phyloP scores from a whole-genome alignment of 2,113 vertebrate species.

The Sylvia atricapilla region DNA sequence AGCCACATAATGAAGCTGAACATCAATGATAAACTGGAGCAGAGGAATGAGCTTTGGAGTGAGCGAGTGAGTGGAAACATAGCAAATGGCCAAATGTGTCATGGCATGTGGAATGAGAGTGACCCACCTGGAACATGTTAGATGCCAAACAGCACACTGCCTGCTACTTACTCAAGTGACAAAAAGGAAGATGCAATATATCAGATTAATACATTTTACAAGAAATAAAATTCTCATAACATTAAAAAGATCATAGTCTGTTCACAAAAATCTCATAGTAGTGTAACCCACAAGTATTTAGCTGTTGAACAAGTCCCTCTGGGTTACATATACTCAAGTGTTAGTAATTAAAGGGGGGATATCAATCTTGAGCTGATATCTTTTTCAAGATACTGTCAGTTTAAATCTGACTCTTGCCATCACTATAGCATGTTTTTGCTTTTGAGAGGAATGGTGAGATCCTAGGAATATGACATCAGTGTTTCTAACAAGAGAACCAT shows the following conservation, averaged over 20 bases:
- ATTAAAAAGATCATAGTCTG: not conserved
- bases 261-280: not conserved
- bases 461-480: not conserved
- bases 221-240: not conserved
- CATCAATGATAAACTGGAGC: not conserved
- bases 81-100: not conserved
- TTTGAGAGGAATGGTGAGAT: not conserved
- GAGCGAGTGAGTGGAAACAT: not conserved
- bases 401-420: conserved; percentile 4
- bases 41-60: not conserved
- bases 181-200: not conserved
- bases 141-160: not conserved
- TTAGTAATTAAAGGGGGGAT: not conserved
- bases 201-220: not conserved
- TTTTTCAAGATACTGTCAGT: not conserved
- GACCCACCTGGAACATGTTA: not conserved
- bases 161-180: not conserved
- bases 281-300: not conserved
- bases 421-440: not conserved
- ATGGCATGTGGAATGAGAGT: not conserved
- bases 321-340: not conserved
- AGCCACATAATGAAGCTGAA: not conserved
- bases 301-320: not conserved
- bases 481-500: not conserved
- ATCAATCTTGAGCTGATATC: not conserved